phyloP scores from a whole-genome alignment of 1,140 invertebrate genomes.

The Eurosta solidaginis region DNA sequence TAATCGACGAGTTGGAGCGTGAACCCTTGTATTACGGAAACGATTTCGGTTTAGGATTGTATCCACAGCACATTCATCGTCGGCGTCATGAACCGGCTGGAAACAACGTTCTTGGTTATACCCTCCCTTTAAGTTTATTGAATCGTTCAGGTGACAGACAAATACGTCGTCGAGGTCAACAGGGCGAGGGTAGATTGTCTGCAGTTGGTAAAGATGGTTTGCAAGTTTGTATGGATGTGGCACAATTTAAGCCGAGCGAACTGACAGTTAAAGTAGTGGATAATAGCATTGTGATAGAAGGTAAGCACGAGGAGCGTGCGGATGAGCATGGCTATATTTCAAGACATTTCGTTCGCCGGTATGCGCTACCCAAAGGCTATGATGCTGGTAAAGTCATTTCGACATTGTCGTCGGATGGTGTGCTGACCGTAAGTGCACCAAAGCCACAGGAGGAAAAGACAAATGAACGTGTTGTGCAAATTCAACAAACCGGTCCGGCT shows the following conservation, averaged over 20 bases:
- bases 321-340: constrained; percentile 66
- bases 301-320: constrained; percentile 69
- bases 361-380: constrained; percentile 68
- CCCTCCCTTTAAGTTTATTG: constrained; percentile 8
- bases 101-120: background rate
- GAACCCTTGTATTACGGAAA: constrained; percentile 31
- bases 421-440: constrained; percentile 70
- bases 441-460: constrained; percentile 36
- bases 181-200: constrained; percentile 47
- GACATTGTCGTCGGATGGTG: constrained; percentile 73
- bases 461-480: constrained; percentile 38
- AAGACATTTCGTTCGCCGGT: constrained; percentile 73
- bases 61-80: constrained; percentile 22
- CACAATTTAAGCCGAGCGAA: constrained; percentile 73
- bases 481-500: constrained; percentile 60
- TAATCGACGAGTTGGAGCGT: constrained; percentile 31
- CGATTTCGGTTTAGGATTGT: constrained; percentile 32
- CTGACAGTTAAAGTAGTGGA: constrained; percentile 74
- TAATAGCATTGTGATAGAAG: constrained; percentile 67
- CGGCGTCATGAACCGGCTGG: constrained; percentile 3
- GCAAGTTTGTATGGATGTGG: constrained; percentile 68
- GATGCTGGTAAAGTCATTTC: constrained; percentile 71
- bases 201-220: constrained; percentile 46
- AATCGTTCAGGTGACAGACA: constrained; percentile 35
- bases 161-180: background rate